These are phyloP conservation scores for Chaitophorus viminalis DNA, from an alignment of 2,888 invertebrate genomes.

Conservation along the genomic window DNA sequence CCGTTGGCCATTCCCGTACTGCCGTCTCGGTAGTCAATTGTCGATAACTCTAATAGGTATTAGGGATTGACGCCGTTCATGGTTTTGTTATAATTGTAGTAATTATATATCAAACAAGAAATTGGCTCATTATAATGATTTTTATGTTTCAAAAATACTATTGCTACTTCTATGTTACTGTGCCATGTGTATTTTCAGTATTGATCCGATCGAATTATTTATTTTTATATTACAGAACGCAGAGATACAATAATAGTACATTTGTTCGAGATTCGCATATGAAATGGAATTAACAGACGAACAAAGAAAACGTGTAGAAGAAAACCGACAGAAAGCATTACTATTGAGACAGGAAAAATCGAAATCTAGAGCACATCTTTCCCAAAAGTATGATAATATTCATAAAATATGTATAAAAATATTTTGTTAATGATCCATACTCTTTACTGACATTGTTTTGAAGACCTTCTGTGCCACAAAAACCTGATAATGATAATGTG, in stretches of 20 bases:
- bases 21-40: too few species aligned
- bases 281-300: slow-evolving; percentile 64
- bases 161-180: too few species aligned
- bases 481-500: neutral
- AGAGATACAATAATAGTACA: too few species aligned
- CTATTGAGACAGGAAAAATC: slow-evolving; percentile 42
- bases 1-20: too few species aligned
- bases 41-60: too few species aligned
- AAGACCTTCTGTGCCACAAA: neutral
- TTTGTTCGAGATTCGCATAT: neutral
- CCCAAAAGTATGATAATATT: slow-evolving; percentile 30
- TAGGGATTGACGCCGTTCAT: too few species aligned
- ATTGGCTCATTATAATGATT: neutral
- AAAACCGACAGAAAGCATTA: slow-evolving; percentile 69
- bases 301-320: slow-evolving; percentile 68
- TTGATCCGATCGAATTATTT: too few species aligned
- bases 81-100: neutral
- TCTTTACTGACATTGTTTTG: neutral
- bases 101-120: neutral
- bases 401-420: neutral
- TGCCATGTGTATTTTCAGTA: too few species aligned
- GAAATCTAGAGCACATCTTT: slow-evolving; percentile 17
- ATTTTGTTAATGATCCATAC: neutral
- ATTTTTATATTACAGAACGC: too few species aligned
- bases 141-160: neutral